Evolutionary conservation across 2,888 invertebrate species (phyloP), one percentile per base, ranked within the genome.

Genomic region (Amphiduros pacificus): DNA sequence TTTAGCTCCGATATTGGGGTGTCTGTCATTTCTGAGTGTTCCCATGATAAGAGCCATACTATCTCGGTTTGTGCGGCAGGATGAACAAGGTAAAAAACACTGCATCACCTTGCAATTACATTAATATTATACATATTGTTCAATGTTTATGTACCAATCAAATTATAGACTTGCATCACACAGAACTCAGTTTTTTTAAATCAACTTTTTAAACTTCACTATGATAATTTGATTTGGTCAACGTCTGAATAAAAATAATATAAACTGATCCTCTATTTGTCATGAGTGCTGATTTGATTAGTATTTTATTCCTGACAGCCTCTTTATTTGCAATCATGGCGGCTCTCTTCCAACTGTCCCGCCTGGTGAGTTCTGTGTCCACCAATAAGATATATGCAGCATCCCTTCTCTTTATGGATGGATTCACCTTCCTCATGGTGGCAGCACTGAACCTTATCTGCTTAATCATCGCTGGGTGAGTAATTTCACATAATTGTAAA

Each of bases 271-370:
- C n/a, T n/a, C n/a, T n/a, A n/a, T n/a, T n/a, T n/a, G n/a, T n/a
- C n/a, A n/a, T n/a, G n/a, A n/a, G n/a, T n/a, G n/a, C n/a, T n/a
- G n/a, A n/a, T n/a, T n/a, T n/a, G n/a, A n/a, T n/a, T n/a, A 27
- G 14, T 20, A 11, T 29, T 22, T 53, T 53, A 11, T 11, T 11
- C 24, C 17, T 31, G 31, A 5, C 58, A 58, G 58, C 29, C 11
- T 31, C 58, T 24, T 26, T 58, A 28, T 58, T 58, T 51, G 49
- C 58, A 2, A 27, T 58, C 22, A 58, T 58, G 50, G 48, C 58
- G 2, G 24, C 24, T 20, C 32, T 26, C 11, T n/a, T 6, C 11
- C 24, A 17, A 24, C 14, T 58, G n/a, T 24, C 31, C 4, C 17
- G 36, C n/a, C 58, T 58, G 24, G 50, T 58, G 24, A 58, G 58